Percentiles rank a stretch among this genome's conserved stretches.
Evolutionary conservation across 2,888 invertebrate genomes (phyloP).

Genomic region (Seladonia tumulorum): DNA sequence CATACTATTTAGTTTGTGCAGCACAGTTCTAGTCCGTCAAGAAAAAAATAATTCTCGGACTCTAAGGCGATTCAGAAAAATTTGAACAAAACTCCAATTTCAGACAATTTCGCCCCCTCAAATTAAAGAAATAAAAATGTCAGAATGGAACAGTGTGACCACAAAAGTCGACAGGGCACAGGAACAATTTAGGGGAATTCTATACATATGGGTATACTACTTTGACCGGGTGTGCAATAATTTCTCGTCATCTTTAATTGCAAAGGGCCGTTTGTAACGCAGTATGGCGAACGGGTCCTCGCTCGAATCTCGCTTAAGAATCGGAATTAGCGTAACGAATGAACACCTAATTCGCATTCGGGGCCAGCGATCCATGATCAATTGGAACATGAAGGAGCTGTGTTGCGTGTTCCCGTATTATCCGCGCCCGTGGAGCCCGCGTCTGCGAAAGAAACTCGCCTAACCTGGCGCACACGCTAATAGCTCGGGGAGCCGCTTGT

Average conservation of each 20-base stretch:
- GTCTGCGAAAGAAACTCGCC: conserved; percentile 17
- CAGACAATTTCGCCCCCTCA: background rate
- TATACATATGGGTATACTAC: background rate
- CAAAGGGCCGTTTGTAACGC: background rate
- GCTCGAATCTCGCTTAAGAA: conserved; percentile 2
- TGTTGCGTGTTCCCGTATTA: conserved; percentile 6
- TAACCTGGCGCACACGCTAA: background rate
- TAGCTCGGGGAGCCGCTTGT: background rate
- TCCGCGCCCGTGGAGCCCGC: background rate
- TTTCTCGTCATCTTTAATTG: background rate
- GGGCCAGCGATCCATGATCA: conserved; percentile 25
- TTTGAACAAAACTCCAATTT: background rate
- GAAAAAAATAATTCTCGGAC: background rate
- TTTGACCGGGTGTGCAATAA: background rate
- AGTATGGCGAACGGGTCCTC: background rate
- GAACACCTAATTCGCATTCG: conserved; percentile 13
- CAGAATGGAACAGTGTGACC: background rate
- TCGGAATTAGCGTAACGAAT: background rate
- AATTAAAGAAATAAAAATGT: background rate
- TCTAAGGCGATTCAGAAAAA: background rate
- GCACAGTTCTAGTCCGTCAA: background rate
- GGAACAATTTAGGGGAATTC: background rate
- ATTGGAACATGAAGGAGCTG: conserved; percentile 28
- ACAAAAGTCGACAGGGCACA: background rate
- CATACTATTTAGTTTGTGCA: background rate